Conservation (phyloP, 2,888 invertebrate species). For the Theretra japonica region DNA sequence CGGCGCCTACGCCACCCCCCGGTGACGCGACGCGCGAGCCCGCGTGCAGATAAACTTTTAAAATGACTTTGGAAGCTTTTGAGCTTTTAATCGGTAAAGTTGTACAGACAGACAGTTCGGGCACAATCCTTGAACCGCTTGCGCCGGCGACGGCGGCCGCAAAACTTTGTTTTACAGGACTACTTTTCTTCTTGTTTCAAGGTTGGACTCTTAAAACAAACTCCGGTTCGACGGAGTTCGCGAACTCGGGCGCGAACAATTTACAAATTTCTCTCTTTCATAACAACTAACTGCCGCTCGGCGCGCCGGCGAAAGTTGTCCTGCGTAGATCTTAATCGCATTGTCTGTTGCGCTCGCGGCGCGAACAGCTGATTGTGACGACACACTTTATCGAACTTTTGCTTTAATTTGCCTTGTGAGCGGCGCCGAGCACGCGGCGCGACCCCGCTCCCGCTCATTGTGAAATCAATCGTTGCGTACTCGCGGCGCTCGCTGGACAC, state of each 20-base stretch:
- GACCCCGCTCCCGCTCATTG: slow-evolving; percentile 1
- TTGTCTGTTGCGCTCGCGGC: slow-evolving; percentile 84
- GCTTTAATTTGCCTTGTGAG: slow-evolving; percentile 54
- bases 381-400: slow-evolving; percentile 75
- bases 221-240: slow-evolving; percentile 85
- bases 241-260: slow-evolving; percentile 86
- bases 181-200: slow-evolving; percentile 86
- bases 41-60: slow-evolving; percentile 86
- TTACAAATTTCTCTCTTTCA: slow-evolving; percentile 86
- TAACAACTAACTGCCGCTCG: slow-evolving; percentile 86
- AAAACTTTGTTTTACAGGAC: slow-evolving; percentile 86
- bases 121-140: slow-evolving; percentile 86
- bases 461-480: slow-evolving; percentile 16
- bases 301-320: slow-evolving; percentile 85
- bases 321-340: slow-evolving; percentile 86
- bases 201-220: slow-evolving; percentile 86
- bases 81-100: slow-evolving; percentile 86
- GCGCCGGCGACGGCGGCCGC: slow-evolving; percentile 86
- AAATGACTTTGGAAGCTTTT: slow-evolving; percentile 86
- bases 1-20: slow-evolving; percentile 68
- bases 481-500: slow-evolving; percentile 21
- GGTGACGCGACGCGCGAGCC: slow-evolving; percentile 57
- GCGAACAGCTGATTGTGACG: slow-evolving; percentile 81
- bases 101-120: slow-evolving; percentile 86
- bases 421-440: slow-evolving; percentile 29